These are phyloP conservation scores for Sycophila texana DNA, from an alignment of 2,888 invertebrate species.

Conservation along the genomic window DNA sequence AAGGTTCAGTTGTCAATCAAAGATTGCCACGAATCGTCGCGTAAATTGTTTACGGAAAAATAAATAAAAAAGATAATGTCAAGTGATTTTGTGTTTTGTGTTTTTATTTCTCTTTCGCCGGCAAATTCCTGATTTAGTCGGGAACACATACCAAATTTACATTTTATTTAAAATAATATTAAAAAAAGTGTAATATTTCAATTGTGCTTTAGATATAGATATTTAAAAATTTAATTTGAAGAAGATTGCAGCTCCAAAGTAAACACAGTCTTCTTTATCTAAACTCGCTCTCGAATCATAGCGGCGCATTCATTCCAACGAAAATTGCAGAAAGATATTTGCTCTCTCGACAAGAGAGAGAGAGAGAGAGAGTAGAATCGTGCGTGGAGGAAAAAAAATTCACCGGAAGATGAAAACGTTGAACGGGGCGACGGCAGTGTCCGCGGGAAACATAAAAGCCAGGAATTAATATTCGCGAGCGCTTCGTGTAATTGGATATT, in stretches of 20 bases:
- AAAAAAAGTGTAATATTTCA: not conserved
- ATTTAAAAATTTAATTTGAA: not conserved
- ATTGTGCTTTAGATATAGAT: not conserved
- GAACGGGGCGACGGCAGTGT: constrained; percentile 4
- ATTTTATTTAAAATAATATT: too few species aligned
- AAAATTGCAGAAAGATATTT: constrained; percentile 46
- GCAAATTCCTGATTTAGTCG: not conserved
- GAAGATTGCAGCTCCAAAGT: too few species aligned
- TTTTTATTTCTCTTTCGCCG: too few species aligned
- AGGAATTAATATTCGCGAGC: constrained; percentile 69
- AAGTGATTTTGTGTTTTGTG: too few species aligned
- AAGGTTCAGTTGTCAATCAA: too few species aligned
- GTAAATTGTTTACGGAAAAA: too few species aligned
- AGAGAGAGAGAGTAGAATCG: not conserved
- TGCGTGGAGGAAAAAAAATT: not conserved
- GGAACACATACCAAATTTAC: too few species aligned
- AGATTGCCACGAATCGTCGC: too few species aligned
- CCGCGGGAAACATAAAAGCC: constrained; percentile 42
- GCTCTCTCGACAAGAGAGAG: too few species aligned
- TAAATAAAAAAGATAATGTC: too few species aligned
- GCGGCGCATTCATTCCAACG: constrained; percentile 8
- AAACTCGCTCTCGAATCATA: not conserved
- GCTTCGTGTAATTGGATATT: constrained; percentile 72
- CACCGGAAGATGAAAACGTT: constrained; percentile 9
- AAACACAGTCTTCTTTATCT: not conserved